Evolutionary conservation across 2,888 invertebrate species (phyloP), one percentile per base, ranked within the genome.

Genomic region (Cephus sareptanus): DNA sequence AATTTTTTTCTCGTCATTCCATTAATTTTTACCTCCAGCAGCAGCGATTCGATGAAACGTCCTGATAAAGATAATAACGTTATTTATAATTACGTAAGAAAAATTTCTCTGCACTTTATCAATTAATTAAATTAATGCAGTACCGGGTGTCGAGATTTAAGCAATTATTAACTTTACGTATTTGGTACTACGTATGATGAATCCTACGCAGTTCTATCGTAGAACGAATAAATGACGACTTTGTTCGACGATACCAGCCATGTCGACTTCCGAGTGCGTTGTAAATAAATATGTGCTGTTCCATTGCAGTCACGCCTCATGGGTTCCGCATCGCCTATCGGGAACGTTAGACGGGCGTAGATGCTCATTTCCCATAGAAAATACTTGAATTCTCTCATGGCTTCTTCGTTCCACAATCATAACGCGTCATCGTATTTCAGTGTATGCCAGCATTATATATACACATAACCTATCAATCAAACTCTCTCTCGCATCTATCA

Each of bases 221-320:
- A 0, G 40, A 56, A 15, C 9, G 15, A 56, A 56, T 56, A 23
- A 15, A 56, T 56, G 23, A 15, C 40, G 40, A 56, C 40, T 56
- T 56, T 56, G 23, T 56, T 56, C 23, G 23, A 56, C 40, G 40
- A 56, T 56, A 56, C 9, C 15, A 56, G 23, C 4, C 4, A 23
- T 6, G 6, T 56, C 40, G 40, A 56, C 40, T 56, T 56, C 40
- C 40, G 40, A 56, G 40, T 23, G 23, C 23, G 40, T 56, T 79
- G 82, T 81, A 84, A 85, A 83, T 83, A 82, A 84, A 85, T 85
- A 85, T 82, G 78, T 82, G 81, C 84, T 82, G 82, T 82, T 80
- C 79, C 79, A 78, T 78, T 77, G 77, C 77, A 80, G 85, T 85
- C 83, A 85, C 85, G 85, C 84, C 82, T 79, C 81, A 77, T 68